A percentile compares a stretch with the other conserved stretches of the same genome.
phyloP scores from a whole-genome alignment of 2,888 invertebrate species.

The Temnothorax rugatulus region DNA sequence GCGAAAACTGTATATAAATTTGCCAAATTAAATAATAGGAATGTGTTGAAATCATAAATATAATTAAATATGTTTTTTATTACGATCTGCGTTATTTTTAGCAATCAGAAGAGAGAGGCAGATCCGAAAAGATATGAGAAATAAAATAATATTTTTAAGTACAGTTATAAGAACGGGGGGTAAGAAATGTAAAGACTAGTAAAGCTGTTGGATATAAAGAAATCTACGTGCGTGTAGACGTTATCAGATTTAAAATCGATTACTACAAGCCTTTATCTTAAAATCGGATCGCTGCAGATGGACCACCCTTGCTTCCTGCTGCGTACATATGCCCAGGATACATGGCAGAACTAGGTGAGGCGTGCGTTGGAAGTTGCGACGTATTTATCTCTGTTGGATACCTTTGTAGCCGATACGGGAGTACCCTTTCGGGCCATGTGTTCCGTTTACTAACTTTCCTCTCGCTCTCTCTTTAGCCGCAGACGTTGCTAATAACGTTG shows the following conservation, averaged over 20 bases:
- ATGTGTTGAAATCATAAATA: neutral
- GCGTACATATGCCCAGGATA: constrained; percentile 82
- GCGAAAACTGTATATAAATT: neutral
- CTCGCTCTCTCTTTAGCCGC: constrained; percentile 30
- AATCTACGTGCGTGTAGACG: constrained; percentile 32
- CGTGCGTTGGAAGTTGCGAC: constrained; percentile 80
- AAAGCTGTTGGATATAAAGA: constrained; percentile 7
- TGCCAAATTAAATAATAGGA: neutral
- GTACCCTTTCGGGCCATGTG: constrained; percentile 85
- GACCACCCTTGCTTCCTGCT: constrained; percentile 79
- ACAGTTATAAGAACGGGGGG: neutral
- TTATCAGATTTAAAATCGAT: constrained; percentile 82
- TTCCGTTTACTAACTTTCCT: constrained; percentile 72
- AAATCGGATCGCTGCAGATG: constrained; percentile 82
- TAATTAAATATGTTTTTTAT: neutral
- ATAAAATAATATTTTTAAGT: neutral
- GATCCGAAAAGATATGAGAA: neutral
- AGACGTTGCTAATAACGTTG: constrained; percentile 20
- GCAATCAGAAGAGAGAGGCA: neutral
- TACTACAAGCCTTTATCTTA: constrained; percentile 78
- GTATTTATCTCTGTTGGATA: constrained; percentile 86
- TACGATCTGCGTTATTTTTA: neutral
- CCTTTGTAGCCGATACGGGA: constrained; percentile 81
- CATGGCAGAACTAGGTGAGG: constrained; percentile 69
- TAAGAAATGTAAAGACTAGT: neutral